Evolutionary conservation across 2,888 invertebrate species (phyloP).

Genomic region (Argynnis bischoffii): DNA sequence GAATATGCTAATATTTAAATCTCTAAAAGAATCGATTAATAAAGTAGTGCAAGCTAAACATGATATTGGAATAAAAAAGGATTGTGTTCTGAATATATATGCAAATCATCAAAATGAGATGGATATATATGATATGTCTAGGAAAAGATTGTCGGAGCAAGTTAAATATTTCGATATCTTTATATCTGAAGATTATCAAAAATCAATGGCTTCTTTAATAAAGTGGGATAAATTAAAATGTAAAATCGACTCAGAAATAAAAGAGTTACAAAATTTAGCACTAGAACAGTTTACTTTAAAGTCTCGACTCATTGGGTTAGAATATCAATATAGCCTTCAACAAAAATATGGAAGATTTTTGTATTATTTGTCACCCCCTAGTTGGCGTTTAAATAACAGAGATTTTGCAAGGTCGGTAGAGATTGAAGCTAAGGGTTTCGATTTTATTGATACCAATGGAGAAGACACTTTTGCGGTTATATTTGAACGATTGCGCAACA

Average conservation of each 20-base stretch:
- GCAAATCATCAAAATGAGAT: constrained; percentile 79
- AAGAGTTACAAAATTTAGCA: constrained; percentile 71
- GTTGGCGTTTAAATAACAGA: constrained; percentile 82
- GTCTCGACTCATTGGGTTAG: constrained; percentile 81
- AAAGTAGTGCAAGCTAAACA: constrained; percentile 52
- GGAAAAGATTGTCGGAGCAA: constrained; percentile 75
- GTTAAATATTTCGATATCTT: constrained; percentile 83
- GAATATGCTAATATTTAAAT: constrained; percentile 55
- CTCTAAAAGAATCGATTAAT: constrained; percentile 52
- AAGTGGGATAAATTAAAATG: constrained; percentile 73
- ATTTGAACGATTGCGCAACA: constrained; percentile 73
- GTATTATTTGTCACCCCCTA: constrained; percentile 84
- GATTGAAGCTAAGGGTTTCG: constrained; percentile 73
- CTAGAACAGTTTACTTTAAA: constrained; percentile 59
- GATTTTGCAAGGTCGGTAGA: constrained; percentile 71
- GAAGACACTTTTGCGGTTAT: constrained; percentile 67
- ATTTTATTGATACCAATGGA: constrained; percentile 60
- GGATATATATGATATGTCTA: constrained; percentile 69
- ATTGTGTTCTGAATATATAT: constrained; percentile 79
- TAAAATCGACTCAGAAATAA: constrained; percentile 66
- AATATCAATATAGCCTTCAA: constrained; percentile 83
- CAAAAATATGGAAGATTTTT: constrained; percentile 86
- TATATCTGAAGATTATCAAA: constrained; percentile 83
- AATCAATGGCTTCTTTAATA: constrained; percentile 80
- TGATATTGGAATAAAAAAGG: constrained; percentile 69